Evolutionary conservation across 1,140 invertebrate genomes (phyloP).

Genomic region (Caenorhabditis latens): DNA sequence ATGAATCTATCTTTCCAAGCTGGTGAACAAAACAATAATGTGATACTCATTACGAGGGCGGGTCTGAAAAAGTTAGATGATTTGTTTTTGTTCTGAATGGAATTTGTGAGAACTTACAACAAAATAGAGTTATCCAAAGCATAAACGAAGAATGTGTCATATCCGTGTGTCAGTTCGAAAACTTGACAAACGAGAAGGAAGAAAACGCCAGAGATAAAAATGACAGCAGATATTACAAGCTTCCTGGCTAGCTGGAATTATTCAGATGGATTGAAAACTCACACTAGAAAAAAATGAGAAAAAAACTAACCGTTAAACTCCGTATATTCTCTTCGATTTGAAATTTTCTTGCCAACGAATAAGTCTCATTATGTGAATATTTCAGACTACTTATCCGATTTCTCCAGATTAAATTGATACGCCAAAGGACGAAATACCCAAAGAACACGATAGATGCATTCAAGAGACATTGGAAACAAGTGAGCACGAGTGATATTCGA

Average conservation of each 20-base stretch:
- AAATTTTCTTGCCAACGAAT: conserved; percentile 28
- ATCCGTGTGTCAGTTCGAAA: conserved; percentile 10
- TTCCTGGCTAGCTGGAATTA: conserved; percentile 9
- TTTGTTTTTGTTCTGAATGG: background rate
- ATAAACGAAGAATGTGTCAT: conserved; percentile 17
- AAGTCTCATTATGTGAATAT: conserved; percentile 1
- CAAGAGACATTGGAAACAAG: background rate
- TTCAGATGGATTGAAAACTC: too few species aligned
- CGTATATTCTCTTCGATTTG: conserved; percentile 22
- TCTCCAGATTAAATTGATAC: background rate
- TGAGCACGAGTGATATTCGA: background rate
- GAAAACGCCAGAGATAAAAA: background rate
- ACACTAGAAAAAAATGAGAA: background rate
- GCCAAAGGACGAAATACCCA: conserved; percentile 6
- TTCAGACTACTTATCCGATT: background rate
- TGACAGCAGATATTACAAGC: background rate
- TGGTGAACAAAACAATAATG: background rate
- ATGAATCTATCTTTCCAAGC: background rate
- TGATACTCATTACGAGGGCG: background rate
- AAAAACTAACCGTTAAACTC: background rate
- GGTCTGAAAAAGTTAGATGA: background rate
- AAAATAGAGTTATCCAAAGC: conserved; percentile 12
- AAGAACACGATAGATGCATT: background rate
- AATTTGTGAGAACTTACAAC: background rate
- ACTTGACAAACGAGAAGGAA: background rate